Base-by-base conservation (phyloP, 2,113 vertebrate species). In the Rhinopomastus cyanomelas region DNA sequence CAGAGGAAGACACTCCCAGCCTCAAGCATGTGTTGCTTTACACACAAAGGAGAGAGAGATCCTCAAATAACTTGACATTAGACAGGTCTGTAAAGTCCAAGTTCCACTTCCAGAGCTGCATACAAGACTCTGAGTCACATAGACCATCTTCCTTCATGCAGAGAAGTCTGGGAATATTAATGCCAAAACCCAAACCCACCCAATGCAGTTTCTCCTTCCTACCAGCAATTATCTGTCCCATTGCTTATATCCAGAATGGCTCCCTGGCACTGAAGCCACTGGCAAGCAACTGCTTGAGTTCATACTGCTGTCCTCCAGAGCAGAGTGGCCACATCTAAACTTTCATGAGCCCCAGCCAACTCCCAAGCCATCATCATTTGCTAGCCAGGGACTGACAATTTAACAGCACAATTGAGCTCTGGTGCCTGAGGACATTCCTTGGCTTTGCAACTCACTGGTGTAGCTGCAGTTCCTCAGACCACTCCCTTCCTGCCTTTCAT, bases 401-500 rank as follows among this genome's bases (percentile, higher is more conserved):
- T 25, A 74, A 30, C 65, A 85, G 56, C 80, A 93, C 94, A 88
- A 88, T 55, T 67, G 92, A 91, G 56, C 29, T 60, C 68, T 0
- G 1, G 59, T 85, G 90, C 90, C 76, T 93, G 80, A 95, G 92
- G 92, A 96, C 94, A 94, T 95, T 94, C 80, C 86, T 94, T 96
- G 95, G 95, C 95, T 95, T 83, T 86, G 88, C 62, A 48, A 20
- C 26, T 62, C 2, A 0, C 37, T 93, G 90, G 44, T 91, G 93
- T 88, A 89, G 88, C 90, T 95, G 88, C 76, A 89, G 61, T 90
- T 94, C 92, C 89, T 87, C 61, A 72, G 85, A 81, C 65, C 89
- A 53, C 93, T 96, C 94, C 94, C 79, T 95, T 95, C 95, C 93
- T 94, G 87, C 72, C 39, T 93, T 95, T 91, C 91, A 83, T 83